Evolutionary conservation across 2,113 vertebrate genomes (phyloP), one percentile per base, ranked within the genome.

Genomic region (Procavia capensis): DNA sequence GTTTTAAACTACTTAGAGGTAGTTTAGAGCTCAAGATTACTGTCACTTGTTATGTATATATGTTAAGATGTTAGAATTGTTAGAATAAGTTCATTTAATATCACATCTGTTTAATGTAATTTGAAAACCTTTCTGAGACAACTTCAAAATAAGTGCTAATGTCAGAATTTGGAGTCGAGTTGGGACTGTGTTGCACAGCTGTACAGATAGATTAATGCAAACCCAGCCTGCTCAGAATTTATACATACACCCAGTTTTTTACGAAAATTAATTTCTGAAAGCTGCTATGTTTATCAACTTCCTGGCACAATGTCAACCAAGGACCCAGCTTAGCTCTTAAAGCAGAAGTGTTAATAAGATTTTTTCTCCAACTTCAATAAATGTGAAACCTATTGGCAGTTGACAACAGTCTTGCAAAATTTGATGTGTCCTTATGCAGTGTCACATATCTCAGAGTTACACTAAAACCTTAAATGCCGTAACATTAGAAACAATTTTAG

Each of bases 291-390:
- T 98, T 97, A 96, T 98, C 92, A 91, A 25, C 93, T 98, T 98
- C 90, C 75, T 98, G 96, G 93, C 95, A 97, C 61, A 76, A 75
- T 91, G 84, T 97, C 93, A 98, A 93, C 68, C 94, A 31, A 95
- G 17, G 79, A 87, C 13, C 43, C 75, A 87, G 50, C 84, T 96
- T 95, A 86, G 80, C 96, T 96, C 61, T 96, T 95, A 95, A 95
- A 93, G 9, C 61, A 75, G 88, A 97, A 97, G 95, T 96, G 96
- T 92, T 98, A 98, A 98, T 98, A 97, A 97, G 91, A 63, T 94
- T 96, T 97, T 96, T 78, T 85, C 82, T 86, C 95, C 85, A 94
- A 57, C 74, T 97, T 98, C 94, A 96, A 5, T 89, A 88, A 97
- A 97, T 93, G 94, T 97, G 84, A 96, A 96, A 98, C 91, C 9